Evolutionary conservation across 2,888 invertebrate species (phyloP).

Genomic region (Microdon myrmicae): DNA sequence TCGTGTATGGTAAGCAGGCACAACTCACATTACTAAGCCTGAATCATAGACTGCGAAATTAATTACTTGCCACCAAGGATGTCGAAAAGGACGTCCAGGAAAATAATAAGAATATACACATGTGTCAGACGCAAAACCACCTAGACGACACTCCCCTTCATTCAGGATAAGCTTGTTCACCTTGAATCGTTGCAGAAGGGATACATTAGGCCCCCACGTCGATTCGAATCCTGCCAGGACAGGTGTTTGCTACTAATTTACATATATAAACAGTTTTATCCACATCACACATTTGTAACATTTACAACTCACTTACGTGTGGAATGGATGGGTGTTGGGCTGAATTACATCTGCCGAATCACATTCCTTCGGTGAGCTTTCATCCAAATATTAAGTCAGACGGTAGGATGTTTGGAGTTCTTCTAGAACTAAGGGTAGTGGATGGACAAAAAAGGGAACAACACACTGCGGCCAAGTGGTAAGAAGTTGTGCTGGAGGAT

Average conservation of each 20-base stretch:
- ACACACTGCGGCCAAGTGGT: not conserved
- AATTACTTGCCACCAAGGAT: conserved; percentile 22
- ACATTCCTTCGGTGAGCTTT: conserved; percentile 11
- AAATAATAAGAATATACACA: conserved; percentile 40
- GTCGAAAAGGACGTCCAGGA: conserved; percentile 6
- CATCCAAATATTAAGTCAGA: conserved; percentile 26
- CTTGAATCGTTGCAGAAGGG: conserved; percentile 8
- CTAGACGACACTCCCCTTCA: conserved; percentile 14
- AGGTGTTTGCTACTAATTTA: conserved; percentile 43
- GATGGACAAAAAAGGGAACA: conserved; percentile 18
- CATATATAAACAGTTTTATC: conserved; percentile 45
- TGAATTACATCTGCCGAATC: conserved; percentile 1
- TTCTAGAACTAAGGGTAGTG: conserved; percentile 17
- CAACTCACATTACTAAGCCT: conserved; percentile 11
- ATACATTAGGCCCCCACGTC: not conserved
- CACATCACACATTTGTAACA: conserved; percentile 29
- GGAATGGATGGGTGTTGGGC: conserved; percentile 4
- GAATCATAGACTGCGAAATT: conserved; percentile 39
- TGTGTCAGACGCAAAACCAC: conserved; percentile 16
- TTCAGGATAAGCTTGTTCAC: conserved; percentile 21
- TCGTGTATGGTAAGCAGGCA: conserved; percentile 10
- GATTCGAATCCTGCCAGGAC: not conserved
- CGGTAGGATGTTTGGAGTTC: conserved; percentile 45
- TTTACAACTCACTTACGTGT: conserved; percentile 36
- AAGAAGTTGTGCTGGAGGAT: conserved; percentile 18